Percentiles rank a stretch among this genome's conserved stretches.
phyloP scores from a whole-genome alignment of 2,888 invertebrate genomes.

The Eilema depressum region DNA sequence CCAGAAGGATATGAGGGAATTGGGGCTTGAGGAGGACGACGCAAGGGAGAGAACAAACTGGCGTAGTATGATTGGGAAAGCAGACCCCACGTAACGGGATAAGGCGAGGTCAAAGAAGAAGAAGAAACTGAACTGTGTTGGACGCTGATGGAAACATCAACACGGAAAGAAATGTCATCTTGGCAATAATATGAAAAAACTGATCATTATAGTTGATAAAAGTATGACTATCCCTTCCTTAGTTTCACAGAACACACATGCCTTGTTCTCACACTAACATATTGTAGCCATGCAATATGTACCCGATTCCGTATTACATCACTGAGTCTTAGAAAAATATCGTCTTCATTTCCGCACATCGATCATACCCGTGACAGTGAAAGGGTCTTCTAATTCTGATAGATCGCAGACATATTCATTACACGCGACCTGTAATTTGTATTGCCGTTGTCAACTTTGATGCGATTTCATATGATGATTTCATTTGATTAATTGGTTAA shows the following conservation, averaged over 20 bases:
- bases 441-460: constrained; percentile 40
- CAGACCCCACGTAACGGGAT: too few species aligned
- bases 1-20: too few species aligned
- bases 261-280: neutral
- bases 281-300: constrained; percentile 58
- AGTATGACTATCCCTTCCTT: neutral
- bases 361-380: constrained; percentile 81
- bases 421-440: constrained; percentile 68
- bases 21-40: too few species aligned
- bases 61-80: too few species aligned
- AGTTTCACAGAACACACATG: neutral
- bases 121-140: too few species aligned
- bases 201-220: neutral
- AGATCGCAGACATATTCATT: constrained; percentile 82
- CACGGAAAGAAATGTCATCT: neutral
- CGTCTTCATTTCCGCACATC: constrained; percentile 85
- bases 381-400: constrained; percentile 85
- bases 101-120: too few species aligned
- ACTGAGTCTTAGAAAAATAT: constrained; percentile 82
- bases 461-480: constrained; percentile 32
- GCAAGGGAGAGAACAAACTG: too few species aligned
- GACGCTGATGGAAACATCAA: too few species aligned
- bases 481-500: neutral
- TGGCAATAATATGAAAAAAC: neutral
- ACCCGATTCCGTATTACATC: constrained; percentile 67